Percentiles rank a stretch among this genome's conserved stretches.
phyloP scores from a whole-genome alignment of 2,797 vertebrate species.

The Miichthys miiuy region DNA sequence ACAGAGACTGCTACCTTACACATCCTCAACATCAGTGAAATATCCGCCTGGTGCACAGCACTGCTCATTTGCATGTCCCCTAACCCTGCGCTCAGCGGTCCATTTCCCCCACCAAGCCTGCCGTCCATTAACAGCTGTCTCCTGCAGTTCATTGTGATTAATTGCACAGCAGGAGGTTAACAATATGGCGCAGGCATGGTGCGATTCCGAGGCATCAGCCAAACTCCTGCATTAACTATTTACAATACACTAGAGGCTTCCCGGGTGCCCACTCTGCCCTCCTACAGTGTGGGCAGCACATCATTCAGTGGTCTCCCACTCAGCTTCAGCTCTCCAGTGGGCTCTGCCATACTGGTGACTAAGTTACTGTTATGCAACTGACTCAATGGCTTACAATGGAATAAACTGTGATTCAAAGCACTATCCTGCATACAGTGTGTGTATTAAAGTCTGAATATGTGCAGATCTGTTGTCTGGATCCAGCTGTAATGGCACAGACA shows the following conservation, averaged over 20 bases:
- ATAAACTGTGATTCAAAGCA: constrained; percentile 51
- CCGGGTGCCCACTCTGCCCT: constrained; percentile 72
- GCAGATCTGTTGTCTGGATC: constrained; percentile 32
- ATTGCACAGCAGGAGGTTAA: constrained; percentile 75
- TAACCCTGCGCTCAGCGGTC: constrained; percentile 67
- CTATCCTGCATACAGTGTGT: constrained; percentile 20
- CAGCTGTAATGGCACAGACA: constrained; percentile 32
- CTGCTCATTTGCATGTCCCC: constrained; percentile 73
- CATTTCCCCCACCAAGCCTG: constrained; percentile 65
- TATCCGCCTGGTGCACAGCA: constrained; percentile 44
- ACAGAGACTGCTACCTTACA: constrained; percentile 41
- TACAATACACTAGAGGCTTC: constrained; percentile 72
- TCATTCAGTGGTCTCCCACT: constrained; percentile 76
- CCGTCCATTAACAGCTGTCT: constrained; percentile 73
- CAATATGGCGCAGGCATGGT: constrained; percentile 67
- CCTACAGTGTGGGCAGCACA: constrained; percentile 77
- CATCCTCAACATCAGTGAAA: constrained; percentile 59
- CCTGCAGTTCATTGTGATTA: constrained; percentile 78
- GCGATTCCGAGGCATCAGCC: constrained; percentile 66
- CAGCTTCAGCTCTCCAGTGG: constrained; percentile 65
- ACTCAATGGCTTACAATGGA: constrained; percentile 73
- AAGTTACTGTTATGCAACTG: constrained; percentile 82
- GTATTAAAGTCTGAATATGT: constrained; percentile 29
- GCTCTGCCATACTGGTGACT: constrained; percentile 77
- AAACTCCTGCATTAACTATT: constrained; percentile 81